Percentiles rank a stretch among this genome's conserved stretches.
These are phyloP conservation scores for Azemiops feae DNA, from an alignment of 2,113 vertebrate genomes.

Conservation along the genomic window DNA sequence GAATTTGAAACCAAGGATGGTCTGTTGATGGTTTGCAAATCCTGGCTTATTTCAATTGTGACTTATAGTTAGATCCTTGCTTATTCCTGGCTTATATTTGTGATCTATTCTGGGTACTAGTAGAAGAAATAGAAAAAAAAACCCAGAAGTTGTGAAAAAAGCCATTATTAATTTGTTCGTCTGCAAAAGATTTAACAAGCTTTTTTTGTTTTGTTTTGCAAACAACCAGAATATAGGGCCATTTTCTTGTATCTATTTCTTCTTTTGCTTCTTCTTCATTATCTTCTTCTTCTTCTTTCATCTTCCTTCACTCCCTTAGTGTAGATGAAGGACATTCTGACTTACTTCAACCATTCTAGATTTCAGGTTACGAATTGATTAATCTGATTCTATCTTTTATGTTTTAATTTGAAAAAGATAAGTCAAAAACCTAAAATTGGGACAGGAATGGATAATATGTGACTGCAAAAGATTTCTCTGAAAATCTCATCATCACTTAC, in stretches of 20 bases:
- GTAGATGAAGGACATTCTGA: not conserved
- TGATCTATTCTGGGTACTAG: not conserved
- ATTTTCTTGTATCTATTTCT: not conserved
- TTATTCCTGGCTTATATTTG: not conserved
- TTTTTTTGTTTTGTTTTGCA: not conserved
- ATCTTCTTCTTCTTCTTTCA: not conserved
- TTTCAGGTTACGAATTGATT: not conserved
- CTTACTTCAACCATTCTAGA: not conserved
- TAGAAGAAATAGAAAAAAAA: not conserved
- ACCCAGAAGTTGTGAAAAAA: not conserved
- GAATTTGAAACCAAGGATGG: not conserved
- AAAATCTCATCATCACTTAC: not conserved
- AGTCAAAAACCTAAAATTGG: not conserved
- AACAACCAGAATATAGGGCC: not conserved
- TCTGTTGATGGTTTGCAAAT: not conserved
- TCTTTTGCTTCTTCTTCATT: not conserved
- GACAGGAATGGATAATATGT: not conserved
- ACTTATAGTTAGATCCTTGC: not conserved
- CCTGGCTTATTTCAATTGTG: not conserved
- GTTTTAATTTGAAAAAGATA: constrained; percentile 24
- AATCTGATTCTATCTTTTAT: not conserved
- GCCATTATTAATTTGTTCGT: not conserved
- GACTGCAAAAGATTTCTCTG: not conserved
- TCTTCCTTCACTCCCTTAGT: not conserved
- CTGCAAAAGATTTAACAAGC: not conserved